A percentile compares a stretch with the other conserved stretches of the same genome.
Evolutionary conservation across 2,113 vertebrate genomes (phyloP).

Genomic region (cattle (Bos taurus)): ARS-UCD2.0 NC_037328.1:24239001-24239500

Average conservation of each 20-base stretch:
- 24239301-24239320: neutral
- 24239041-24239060: slow-evolving; percentile 57
- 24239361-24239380: neutral
- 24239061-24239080: slow-evolving; percentile 52
- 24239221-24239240: neutral
- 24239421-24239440: neutral
- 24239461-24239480: neutral
- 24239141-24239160: neutral
- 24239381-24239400: neutral
- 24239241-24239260: neutral
- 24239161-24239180: neutral
- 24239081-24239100: slow-evolving; percentile 40
- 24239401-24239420: neutral
- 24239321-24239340: neutral
- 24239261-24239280: neutral
- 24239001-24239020: slow-evolving; percentile 56
- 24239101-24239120: slow-evolving; percentile 61
- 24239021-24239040: slow-evolving; percentile 52
- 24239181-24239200: neutral
- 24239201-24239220: neutral
- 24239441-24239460: neutral
- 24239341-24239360: neutral
- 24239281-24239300: neutral
- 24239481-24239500: neutral
- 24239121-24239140: slow-evolving; percentile 35